Base-by-base conservation (phyloP, 2,797 vertebrate genomes). In the Limnodromus scolopaceus region DNA sequence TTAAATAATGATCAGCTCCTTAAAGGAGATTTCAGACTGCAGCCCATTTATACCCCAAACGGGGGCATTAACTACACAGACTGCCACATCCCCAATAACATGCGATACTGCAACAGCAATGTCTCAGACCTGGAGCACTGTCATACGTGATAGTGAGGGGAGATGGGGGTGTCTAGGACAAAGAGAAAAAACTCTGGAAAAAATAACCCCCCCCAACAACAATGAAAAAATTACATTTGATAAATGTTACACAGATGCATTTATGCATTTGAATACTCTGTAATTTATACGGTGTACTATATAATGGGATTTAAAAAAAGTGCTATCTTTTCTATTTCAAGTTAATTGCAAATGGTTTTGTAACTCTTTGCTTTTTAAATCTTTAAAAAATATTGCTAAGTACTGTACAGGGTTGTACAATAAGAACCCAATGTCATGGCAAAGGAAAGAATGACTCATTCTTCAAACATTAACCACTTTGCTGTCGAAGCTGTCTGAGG, bases 221-320 rank as follows among this genome's bases (percentile, higher is more conserved):
- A 95, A 97, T 79, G 94, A 87, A 71, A 97, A 64, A 93, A 97
- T 96, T 98, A 98, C 98, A 98, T 98, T 98, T 98, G 98, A 98
- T 98, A 98, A 98, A 98, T 98, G 98, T 98, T 98, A 97, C 95
- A 39, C 97, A 97, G 97, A 98, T 98, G 98, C 98, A 91, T 98
- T 98, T 98, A 98, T 97, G 98, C 98, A 98, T 98, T 99, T 98
- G 98, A 99, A 99, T 99, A 99, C 98, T 97, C 99, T 99, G 99
- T 99, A 99, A 99, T 99, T 99, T 99, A 99, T 99, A 99, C 99
- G 98, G 98, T 99, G 99, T 99, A 99, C 99, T 99, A 99, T 99
- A 99, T 99, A 99, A 99, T 99, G 99, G 99, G 98, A 98, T 98
- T 98, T 98, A 97, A 98, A 98, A 98, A 98, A 99, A 99, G 98